These are phyloP conservation scores for Dendrocopos noguchii DNA, from an alignment of 2,113 vertebrate genomes.

Conservation along the genomic window DNA sequence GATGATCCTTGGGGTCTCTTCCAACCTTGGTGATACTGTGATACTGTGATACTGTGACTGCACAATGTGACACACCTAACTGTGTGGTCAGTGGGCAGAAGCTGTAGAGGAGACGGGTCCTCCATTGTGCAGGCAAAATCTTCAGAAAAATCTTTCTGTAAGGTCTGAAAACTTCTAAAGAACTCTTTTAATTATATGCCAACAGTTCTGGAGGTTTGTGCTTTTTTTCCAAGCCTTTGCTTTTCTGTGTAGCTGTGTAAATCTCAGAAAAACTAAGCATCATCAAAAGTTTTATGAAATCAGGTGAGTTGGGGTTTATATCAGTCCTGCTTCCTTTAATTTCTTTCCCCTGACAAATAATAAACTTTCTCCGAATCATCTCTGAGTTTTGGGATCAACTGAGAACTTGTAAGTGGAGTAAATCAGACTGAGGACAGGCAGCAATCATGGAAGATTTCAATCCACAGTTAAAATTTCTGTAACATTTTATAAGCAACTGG, in stretches of 20 bases:
- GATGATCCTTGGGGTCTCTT: too few species aligned
- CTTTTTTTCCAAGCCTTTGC: neutral
- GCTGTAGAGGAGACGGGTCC: neutral
- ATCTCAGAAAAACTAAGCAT: neutral
- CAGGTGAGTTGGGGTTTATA: neutral
- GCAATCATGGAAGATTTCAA: neutral
- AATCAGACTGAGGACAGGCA: neutral
- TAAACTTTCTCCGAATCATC: neutral
- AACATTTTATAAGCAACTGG: neutral
- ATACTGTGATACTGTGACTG: too few species aligned
- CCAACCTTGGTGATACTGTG: too few species aligned
- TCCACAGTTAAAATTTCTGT: neutral
- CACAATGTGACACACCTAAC: neutral
- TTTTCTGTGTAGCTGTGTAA: neutral
- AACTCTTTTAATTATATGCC: neutral
- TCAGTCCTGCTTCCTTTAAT: neutral
- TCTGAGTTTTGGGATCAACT: neutral
- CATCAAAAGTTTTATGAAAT: neutral
- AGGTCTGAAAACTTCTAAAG: neutral
- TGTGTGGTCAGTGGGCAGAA: fast-evolving
- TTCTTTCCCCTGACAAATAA: neutral
- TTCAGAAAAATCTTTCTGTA: neutral
- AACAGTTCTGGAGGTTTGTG: neutral
- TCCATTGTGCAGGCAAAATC: neutral
- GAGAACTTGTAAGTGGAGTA: neutral